Evolutionary conservation across 2,888 invertebrate genomes (phyloP).

Genomic region (Oxyteleia sp.): DNA sequence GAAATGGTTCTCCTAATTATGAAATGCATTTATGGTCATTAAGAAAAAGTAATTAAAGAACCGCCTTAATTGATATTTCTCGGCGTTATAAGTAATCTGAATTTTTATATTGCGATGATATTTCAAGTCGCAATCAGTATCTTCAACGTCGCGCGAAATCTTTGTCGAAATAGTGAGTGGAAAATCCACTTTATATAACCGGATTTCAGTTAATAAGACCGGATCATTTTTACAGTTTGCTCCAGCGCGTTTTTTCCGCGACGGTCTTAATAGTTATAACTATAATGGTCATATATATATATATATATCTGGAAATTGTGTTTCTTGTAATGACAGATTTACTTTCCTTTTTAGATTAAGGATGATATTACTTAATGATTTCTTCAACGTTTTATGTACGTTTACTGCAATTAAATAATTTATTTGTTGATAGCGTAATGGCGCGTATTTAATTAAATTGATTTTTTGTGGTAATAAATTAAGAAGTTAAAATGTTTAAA

Average conservation of each 20-base stretch:
- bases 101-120: slow-evolving; percentile 17
- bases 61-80: too few species aligned
- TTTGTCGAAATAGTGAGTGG: slow-evolving; percentile 61
- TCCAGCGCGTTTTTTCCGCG: slow-evolving; percentile 41
- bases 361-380: too few species aligned
- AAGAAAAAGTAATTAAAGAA: neutral
- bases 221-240: slow-evolving; percentile 53
- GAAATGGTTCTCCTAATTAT: too few species aligned
- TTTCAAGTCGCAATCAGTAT: slow-evolving; percentile 18
- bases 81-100: slow-evolving; percentile 9
- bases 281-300: slow-evolving; percentile 49
- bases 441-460: too few species aligned
- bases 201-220: slow-evolving; percentile 56
- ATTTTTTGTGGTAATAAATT: too few species aligned
- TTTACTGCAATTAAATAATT: too few species aligned
- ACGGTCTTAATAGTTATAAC: slow-evolving; percentile 47
- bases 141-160: neutral
- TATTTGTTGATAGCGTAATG: too few species aligned
- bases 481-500: too few species aligned
- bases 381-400: too few species aligned
- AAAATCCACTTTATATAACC: slow-evolving; percentile 67
- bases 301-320: slow-evolving; percentile 48
- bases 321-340: slow-evolving; percentile 58
- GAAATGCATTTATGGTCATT: too few species aligned
- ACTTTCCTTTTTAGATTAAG: neutral